Base-by-base conservation (phyloP, 2,797 vertebrate species). In the Cynodonichthys magdalenae region DNA sequence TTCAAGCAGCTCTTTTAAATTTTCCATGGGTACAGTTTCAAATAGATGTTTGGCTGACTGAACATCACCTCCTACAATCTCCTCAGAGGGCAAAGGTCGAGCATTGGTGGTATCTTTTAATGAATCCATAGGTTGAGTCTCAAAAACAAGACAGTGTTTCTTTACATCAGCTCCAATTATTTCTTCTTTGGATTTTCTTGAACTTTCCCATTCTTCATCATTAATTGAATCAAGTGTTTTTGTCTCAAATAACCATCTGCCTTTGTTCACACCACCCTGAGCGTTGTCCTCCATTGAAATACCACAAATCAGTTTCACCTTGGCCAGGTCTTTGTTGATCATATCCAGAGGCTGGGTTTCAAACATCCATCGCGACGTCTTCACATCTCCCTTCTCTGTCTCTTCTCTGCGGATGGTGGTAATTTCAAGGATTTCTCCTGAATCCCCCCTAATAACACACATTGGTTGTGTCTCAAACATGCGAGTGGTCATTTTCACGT, bases 41-140 rank as follows among this genome's bases (percentile, higher is more conserved):
- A 97, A 97, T 55, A 96, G 89, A 75, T 94, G 87, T 68, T 92
- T 96, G n/a, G 95, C 87, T 2, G 92, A 92, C 31, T 75, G 93
- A 45, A 97, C 95, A 66, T 98, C 92, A 2, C 95, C 96, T 31
- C 95, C 95, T n/a, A 96, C 82, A 62, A 96, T 95, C 74, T 95
- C 93, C 74, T 95, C 92, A n/a, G 78, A 58, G 19, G 76, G 74
- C 5, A 72, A 27, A 69, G 83, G 74, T 66, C 87, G 87, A 39
- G 87, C 81, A 34, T 95, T 94, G 53, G 93, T 42, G 4, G 90
- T 87, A 64, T 95, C 94, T 82, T 95, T 97, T 20, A 97, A 83
- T 41, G 86, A 78, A 62, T 95, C 95, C 92, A 96, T 93, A 1
- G 94, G 92, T 62, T 95, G 94, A 15, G 95, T 96, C 83, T 97